Base-by-base conservation (phyloP, 2,113 vertebrate genomes). In the Leptocoma aspasia region DNA sequence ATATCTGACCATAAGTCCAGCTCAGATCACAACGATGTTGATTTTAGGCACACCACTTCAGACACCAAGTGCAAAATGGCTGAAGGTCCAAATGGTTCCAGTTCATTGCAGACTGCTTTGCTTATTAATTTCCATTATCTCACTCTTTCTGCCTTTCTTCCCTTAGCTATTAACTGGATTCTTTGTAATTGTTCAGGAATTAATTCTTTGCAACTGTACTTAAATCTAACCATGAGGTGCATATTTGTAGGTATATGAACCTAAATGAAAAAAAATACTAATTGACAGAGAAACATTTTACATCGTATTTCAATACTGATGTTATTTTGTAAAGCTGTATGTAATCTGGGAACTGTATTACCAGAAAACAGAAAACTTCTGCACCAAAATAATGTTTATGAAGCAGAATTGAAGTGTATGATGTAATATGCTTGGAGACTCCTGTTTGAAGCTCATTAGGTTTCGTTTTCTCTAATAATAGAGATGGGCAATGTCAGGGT, bases 291-390 rank as follows among this genome's bases (percentile, higher is more conserved):
- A 89, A 95, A 90, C 13, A 78, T 92, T 97, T 97, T 90, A 76
- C 45, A 94, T 88, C 22, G n/a, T 82, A 79, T 88, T 97, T 96
- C 91, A 93, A 94, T 94, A 88, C 6, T 31, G 3, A 77, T 81
- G 41, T 31, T 92, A 19, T 91, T 73, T 69, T 86, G 37, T 95
- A 65, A 97, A 95, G 82, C 78, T 87, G 12, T 72, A 28, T 79
- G 68, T 83, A 94, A 95, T 94, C 64, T 94, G 63, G 89, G 84
- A 95, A 87, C 57, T 92, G 71, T 90, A 95, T 86, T 95, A 93
- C 30, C 54, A 95, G 59, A 88, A 96, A 96, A 86, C 33, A 91
- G 82, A 70, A 96, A 97, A 96, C 92, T 60, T 88, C 39, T 90
- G 64, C 95, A 91, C 86, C 47, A 75, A 92, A 60, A 44, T 59